Evolutionary conservation across 2,888 invertebrate genomes (phyloP).

Genomic region (Dusona sp.): DNA sequence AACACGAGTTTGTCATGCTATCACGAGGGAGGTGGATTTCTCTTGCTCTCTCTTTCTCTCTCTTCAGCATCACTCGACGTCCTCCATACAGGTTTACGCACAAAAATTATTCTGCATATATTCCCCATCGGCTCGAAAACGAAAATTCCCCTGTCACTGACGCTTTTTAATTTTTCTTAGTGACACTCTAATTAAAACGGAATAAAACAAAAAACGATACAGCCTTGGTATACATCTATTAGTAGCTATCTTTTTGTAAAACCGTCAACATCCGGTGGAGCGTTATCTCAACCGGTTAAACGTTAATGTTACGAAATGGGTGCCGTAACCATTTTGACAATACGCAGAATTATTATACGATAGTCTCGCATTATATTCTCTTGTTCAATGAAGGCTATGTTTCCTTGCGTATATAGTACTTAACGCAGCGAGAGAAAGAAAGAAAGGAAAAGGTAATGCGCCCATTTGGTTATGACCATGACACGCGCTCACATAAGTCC

Average conservation of each 20-base stretch:
- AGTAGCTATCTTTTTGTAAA: conserved; percentile 69
- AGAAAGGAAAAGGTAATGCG: conserved; percentile 73
- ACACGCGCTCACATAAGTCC: conserved; percentile 76
- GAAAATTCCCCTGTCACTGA: conserved; percentile 25
- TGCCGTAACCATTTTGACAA: conserved; percentile 75
- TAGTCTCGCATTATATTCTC: conserved; percentile 43
- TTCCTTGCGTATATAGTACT: conserved; percentile 37
- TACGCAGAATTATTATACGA: conserved; percentile 77
- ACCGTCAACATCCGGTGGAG: conserved; percentile 73
- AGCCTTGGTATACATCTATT: not conserved
- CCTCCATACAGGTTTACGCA: conserved; percentile 22
- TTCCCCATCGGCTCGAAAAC: conserved; percentile 28
- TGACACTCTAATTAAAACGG: not conserved
- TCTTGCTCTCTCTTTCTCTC: not conserved
- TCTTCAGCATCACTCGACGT: conserved; percentile 39
- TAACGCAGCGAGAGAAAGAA: too few species aligned
- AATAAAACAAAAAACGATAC: not conserved
- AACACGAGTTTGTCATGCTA: conserved; percentile 84
- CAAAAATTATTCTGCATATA: conserved; percentile 22
- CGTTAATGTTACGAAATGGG: conserved; percentile 77
- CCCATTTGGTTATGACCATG: conserved; percentile 76
- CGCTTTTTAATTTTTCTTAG: conserved; percentile 32
- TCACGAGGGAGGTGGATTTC: conserved; percentile 77
- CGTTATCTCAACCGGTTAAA: conserved; percentile 76
- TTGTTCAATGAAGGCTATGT: not conserved